Conservation (phyloP, 2,888 invertebrate genomes). For the Agrypnus murinus region DNA sequence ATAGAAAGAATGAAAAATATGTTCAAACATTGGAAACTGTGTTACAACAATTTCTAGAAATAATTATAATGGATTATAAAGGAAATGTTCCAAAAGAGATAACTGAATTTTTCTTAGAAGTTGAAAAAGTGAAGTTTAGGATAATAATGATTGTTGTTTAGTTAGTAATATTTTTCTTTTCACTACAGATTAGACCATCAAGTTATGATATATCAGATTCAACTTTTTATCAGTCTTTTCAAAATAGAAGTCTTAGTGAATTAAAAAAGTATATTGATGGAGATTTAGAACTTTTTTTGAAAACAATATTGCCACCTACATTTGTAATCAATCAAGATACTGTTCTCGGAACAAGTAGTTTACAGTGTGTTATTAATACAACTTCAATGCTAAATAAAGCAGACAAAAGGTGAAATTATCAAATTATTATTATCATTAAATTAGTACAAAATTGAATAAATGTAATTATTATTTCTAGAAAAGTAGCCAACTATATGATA, state of each 20-base stretch:
- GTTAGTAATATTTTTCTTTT: no score
- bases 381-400: not conserved
- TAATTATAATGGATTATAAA: not conserved
- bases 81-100: not conserved
- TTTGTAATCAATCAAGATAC: not conserved
- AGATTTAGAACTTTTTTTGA: conserved; percentile 2
- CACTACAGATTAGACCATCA: conserved; percentile 19
- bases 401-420: conserved; percentile 9
- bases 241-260: not conserved
- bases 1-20: not conserved
- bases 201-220: conserved; percentile 2
- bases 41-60: conserved; percentile 1
- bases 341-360: conserved; percentile 4
- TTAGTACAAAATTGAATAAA: not conserved
- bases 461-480: not conserved
- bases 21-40: not conserved
- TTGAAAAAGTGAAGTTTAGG: conserved; percentile 15
- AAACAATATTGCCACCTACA: not conserved
- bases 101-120: not conserved
- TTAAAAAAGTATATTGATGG: not conserved
- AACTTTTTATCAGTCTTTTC: conserved; percentile 18
- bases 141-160: no score
- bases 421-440: conserved; percentile 5
- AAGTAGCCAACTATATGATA: conserved; percentile 30
- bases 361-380: not conserved